Conservation (phyloP, 2,888 invertebrate species). For the Ophioninae sp. region DNA sequence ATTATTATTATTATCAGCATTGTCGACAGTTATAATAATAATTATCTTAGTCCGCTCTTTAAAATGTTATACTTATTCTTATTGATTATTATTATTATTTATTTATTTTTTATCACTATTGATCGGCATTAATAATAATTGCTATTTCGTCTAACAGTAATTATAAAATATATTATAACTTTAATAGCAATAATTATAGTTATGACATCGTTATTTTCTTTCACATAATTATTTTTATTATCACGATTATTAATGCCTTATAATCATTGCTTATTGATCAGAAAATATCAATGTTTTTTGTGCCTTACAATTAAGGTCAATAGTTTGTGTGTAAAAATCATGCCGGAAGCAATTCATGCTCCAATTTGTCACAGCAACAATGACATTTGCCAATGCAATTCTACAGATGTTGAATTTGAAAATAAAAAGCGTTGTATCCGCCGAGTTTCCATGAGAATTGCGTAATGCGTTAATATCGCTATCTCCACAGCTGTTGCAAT, state of each 20-base stretch:
- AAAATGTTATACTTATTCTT: background rate
- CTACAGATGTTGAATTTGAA: background rate
- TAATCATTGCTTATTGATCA: background rate
- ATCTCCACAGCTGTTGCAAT: background rate
- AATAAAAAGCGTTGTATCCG: background rate
- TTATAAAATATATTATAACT: background rate
- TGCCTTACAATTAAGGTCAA: background rate
- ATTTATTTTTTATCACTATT: background rate
- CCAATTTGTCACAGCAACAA: background rate
- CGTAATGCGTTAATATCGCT: background rate
- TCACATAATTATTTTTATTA: background rate
- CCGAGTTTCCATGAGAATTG: background rate
- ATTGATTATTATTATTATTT: background rate
- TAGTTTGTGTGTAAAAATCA: background rate
- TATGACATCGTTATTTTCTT: background rate
- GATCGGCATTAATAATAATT: too few relatives aligned
- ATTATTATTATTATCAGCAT: background rate
- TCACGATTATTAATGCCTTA: background rate
- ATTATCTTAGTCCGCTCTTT: background rate
- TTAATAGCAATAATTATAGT: background rate
- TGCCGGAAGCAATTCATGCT: background rate
- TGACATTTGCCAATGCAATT: background rate
- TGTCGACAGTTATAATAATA: background rate
- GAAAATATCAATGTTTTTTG: background rate
- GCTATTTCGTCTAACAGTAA: background rate